A percentile compares a stretch with the other conserved stretches of the same genome.
Conservation (phyloP, 2,797 vertebrate genomes). For the Coluber constrictor region DNA sequence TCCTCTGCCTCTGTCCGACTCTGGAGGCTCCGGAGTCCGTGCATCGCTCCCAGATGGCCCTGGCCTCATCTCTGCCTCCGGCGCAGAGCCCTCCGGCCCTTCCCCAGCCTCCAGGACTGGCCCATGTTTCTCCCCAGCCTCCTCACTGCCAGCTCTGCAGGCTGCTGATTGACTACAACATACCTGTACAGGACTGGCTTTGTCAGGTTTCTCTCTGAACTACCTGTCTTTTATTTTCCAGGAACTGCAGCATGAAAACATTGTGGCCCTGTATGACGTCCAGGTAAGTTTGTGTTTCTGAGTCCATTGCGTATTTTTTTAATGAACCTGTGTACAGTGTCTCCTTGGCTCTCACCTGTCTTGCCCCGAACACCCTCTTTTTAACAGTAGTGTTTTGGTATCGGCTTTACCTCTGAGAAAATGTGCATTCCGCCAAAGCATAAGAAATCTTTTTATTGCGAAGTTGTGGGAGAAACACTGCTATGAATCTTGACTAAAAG, state of each 20-base stretch:
- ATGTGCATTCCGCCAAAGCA: neutral
- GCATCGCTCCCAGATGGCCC: too few species aligned
- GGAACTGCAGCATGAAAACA: conserved; percentile 98
- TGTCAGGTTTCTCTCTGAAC: conserved; percentile 31
- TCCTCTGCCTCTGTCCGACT: too few species aligned
- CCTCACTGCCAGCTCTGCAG: too few species aligned
- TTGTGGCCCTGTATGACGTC: conserved; percentile 96
- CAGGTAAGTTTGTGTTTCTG: conserved; percentile 77
- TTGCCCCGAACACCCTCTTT: neutral
- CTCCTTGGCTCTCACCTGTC: neutral
- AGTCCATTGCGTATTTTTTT: neutral
- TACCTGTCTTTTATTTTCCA: conserved; percentile 63
- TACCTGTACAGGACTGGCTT: neutral
- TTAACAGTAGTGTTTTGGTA: too few species aligned
- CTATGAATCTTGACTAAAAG: neutral
- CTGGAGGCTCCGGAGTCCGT: too few species aligned
- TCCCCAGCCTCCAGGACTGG: too few species aligned
- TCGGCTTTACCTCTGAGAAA: too few species aligned
- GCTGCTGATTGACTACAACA: too few species aligned
- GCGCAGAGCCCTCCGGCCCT: too few species aligned
- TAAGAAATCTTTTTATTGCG: neutral
- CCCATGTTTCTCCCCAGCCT: too few species aligned
- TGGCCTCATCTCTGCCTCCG: too few species aligned
- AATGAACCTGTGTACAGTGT: neutral
- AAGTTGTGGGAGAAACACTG: neutral